Conservation (phyloP, 2,888 invertebrate species). For the Pheosia gnoma region DNA sequence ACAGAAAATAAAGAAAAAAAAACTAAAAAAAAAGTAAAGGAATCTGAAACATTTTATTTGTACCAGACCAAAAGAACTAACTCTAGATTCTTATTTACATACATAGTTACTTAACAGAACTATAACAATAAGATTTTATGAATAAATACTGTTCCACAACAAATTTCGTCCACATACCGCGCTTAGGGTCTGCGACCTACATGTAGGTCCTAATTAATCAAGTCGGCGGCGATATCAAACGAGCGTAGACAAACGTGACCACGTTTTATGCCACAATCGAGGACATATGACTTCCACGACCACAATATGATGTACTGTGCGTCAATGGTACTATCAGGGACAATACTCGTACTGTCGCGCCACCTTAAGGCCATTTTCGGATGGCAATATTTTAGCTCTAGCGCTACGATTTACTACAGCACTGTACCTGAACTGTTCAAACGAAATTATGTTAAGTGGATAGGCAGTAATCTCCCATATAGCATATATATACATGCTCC, state of each 20-base stretch:
- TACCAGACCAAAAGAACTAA: too few species aligned
- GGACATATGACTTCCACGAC: conserved; percentile 2
- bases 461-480: too few species aligned
- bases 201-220: conserved; percentile 1
- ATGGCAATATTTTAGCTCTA: too few species aligned
- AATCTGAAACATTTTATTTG: too few species aligned
- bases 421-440: too few species aligned
- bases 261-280: conserved; percentile 37
- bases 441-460: conserved; percentile 26
- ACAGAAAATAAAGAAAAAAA: too few species aligned
- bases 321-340: too few species aligned
- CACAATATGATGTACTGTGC: too few species aligned
- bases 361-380: too few species aligned
- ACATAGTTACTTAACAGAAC: neutral
- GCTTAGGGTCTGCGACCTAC: neutral
- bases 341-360: too few species aligned
- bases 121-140: neutral
- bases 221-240: conserved; percentile 5
- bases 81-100: neutral
- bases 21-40: too few species aligned
- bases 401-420: too few species aligned
- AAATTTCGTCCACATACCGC: neutral
- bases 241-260: conserved; percentile 17
- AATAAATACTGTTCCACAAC: neutral
- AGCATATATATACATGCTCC: conserved; percentile 23